Base-by-base conservation (phyloP, 2,797 vertebrate species). In the Pseudochaenichthys georgianus region DNA sequence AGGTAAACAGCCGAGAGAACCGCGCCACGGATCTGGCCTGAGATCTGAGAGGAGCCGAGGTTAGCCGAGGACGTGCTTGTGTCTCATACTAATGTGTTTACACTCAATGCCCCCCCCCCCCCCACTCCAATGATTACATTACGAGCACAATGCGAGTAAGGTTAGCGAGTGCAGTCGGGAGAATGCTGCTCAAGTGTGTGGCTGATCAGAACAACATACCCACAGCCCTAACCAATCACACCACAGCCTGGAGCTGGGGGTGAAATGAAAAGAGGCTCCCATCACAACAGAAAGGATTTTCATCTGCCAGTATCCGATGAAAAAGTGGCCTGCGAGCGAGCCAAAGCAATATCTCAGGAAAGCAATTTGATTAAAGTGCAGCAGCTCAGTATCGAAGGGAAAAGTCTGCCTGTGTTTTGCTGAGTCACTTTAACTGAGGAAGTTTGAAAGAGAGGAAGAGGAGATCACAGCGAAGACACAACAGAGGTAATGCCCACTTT, bases 11-110 rank as follows among this genome's bases (percentile, higher is more conserved):
- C 87, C 81, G 86, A 86, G 81, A 73, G 83, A 90, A 75, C 80
- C 69, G 89, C 93, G 87, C 90, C 87, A 78, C 85, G 78, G 85
- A 80, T 82, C 91, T 91, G 90, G 87, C 86, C 81, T 53, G 72
- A 90, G 89, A 91, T 91, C 85, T 87, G 47, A 93, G 86, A 80
- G 78, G 88, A 76, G 64, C 78, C 72, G 75, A 84, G 83, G 93
- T 95, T 88, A 94, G 91, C 84, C 69, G 75, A 92, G 95, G 95
- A 96, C 95, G 92, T 55, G 54, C 70, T 88, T 78, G 78, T 85
- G 87, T 93, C 90, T 92, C 92, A 83, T 82, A 86, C 81, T 94
- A 94, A 95, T 94, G 93, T 95, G 94, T 96, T 95, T 95, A 95
- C 89, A 94, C 93, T 94, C 74, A 11, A 88, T 82, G 89, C 88